These are phyloP conservation scores for Clavelina lepadiformis DNA, from an alignment of 23 tunicate species.

Conservation along the genomic window DNA sequence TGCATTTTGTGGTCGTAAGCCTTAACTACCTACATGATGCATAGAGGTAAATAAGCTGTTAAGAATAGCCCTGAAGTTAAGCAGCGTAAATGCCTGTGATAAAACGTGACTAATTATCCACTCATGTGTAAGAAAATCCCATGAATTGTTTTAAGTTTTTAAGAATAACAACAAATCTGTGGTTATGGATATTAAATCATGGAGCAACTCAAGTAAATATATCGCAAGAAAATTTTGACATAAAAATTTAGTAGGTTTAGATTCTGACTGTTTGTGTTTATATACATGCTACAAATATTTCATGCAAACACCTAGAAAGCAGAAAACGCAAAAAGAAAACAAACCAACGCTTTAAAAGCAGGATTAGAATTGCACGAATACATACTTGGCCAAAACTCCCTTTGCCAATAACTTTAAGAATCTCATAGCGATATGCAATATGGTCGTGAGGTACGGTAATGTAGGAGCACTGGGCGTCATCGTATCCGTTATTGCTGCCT, in stretches of 20 bases:
- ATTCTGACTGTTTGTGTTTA: too few relatives aligned
- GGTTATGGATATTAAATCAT: too few relatives aligned
- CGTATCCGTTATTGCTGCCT: constrained; percentile 84
- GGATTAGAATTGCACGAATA: too few relatives aligned
- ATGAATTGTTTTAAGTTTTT: too few relatives aligned
- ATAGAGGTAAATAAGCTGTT: neutral
- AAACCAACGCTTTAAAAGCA: neutral
- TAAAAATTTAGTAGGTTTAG: too few relatives aligned
- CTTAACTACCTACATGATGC: constrained; percentile 67
- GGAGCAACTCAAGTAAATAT: too few relatives aligned
- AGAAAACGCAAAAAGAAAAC: too few relatives aligned
- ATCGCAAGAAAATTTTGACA: too few relatives aligned
- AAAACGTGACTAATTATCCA: neutral
- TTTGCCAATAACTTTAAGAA: constrained; percentile 87
- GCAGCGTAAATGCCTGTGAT: neutral
- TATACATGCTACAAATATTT: too few relatives aligned
- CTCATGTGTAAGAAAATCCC: too few relatives aligned
- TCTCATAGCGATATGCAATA: constrained; percentile 90
- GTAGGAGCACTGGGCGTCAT: constrained; percentile 94
- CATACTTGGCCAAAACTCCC: constrained; percentile 95
- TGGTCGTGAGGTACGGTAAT: constrained; percentile 97
- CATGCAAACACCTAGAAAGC: too few relatives aligned
- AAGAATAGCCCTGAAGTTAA: neutral
- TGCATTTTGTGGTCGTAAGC: constrained; percentile 94
- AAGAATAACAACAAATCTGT: too few relatives aligned